Evolutionary conservation across 2,113 vertebrate species (phyloP).

Genomic region (Charadrius vociferus): DNA sequence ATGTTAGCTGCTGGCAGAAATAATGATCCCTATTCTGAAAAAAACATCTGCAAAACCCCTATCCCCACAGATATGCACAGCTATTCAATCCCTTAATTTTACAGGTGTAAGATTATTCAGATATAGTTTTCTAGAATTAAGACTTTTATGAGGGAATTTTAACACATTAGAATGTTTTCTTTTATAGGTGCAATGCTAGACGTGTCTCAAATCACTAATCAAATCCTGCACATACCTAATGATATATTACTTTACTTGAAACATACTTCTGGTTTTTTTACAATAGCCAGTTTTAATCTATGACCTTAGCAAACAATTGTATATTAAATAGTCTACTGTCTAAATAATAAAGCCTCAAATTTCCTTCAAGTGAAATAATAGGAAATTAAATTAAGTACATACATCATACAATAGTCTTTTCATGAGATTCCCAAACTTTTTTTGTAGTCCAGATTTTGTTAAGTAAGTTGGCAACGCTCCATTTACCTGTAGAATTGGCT

Average conservation of each 20-base stretch:
- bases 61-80: neutral
- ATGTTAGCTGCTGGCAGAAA: neutral
- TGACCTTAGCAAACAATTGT: neutral
- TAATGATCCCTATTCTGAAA: neutral
- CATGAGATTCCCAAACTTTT: neutral
- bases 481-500: neutral
- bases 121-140: neutral
- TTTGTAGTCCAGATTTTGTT: neutral
- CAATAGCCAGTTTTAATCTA: neutral
- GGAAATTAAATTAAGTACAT: neutral
- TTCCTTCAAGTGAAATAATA: neutral
- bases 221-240: neutral
- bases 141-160: neutral
- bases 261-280: neutral
- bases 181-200: neutral
- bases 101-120: neutral
- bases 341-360: slow-evolving; percentile 2
- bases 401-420: neutral
- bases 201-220: neutral
- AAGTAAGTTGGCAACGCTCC: neutral
- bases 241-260: neutral
- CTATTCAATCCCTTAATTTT: neutral
- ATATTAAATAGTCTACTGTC: neutral
- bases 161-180: neutral
- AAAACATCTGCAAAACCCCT: neutral